Evolutionary conservation across 2,113 vertebrate genomes (phyloP), one percentile per base, ranked within the genome.

Genomic region (Hipposideros armiger): DNA sequence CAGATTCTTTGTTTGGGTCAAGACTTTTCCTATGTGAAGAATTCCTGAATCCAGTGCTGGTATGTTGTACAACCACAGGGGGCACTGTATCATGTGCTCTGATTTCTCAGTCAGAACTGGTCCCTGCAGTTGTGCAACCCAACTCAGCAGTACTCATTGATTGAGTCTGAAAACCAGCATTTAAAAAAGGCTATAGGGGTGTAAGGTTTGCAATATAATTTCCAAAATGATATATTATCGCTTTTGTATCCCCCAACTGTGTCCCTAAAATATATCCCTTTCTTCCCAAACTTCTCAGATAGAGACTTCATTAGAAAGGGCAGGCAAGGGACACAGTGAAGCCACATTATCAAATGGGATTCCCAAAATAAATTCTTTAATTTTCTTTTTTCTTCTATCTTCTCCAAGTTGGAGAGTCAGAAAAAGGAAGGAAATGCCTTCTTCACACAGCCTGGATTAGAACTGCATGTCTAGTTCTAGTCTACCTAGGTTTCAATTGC

Each of bases 111-210:
- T 62, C 56, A 94, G 62, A 62, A 66, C 26, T 91, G 14, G 15
- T 83, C 26, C 66, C 28, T 3, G 13, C 54, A 54, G 4, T 36
- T 77, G 40, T 52, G 19, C 9, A 36, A 81, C 54, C n/a, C 28
- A 82, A 30, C 19, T 52, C 2, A 0, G 64, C 36, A 40, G 47
- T 62, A 17, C 30, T 66, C 17, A 36, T 17, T 78, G 22, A 67
- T 13, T 86, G 73, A 90, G 17, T 83, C 81, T 92, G 30, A 87
- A 83, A 93, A 66, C 47, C 11, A 91, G 45, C 80, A 69, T 88
- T 70, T 89, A 2, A 32, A 42, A 80, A 47, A 40, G 40, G 24
- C 90, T 64, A 28, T 64, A 19, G 42, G 60, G 90, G 36, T 78
- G 50, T 54, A 36, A 92, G 3, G 36, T 83, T 86, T 96, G 62